Evolutionary conservation across 2,888 invertebrate species (phyloP).

Genomic region (Trissolcus japonicus): DNA sequence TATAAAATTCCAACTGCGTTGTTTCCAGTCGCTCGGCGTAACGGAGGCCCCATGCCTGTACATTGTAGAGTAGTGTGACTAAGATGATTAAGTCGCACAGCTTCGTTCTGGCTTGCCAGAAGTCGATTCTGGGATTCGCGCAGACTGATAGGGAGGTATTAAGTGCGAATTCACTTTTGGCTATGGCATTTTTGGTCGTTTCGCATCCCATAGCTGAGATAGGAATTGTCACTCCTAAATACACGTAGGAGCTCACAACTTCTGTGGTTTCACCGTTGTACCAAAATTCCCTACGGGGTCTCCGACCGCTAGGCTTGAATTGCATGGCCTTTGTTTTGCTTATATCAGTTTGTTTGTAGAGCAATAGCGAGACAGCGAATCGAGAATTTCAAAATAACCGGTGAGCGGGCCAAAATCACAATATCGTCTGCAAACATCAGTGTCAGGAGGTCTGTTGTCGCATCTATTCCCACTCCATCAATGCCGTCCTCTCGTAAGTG

Average conservation of each 20-base stretch:
- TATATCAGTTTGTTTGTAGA: not conserved
- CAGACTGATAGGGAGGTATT: not conserved
- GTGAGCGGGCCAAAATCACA: not conserved
- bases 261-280: not conserved
- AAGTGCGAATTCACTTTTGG: not conserved
- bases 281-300: not conserved
- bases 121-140: slow-evolving; percentile 1
- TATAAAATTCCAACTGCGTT: not conserved
- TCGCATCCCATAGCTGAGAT: not conserved
- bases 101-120: not conserved
- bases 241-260: not conserved
- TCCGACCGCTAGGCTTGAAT: slow-evolving; percentile 1
- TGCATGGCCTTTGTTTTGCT: not conserved
- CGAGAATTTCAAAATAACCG: not conserved
- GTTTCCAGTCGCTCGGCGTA: not conserved
- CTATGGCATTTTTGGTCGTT: not conserved
- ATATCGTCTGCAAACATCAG: not conserved
- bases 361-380: not conserved
- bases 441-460: not conserved
- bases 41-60: not conserved
- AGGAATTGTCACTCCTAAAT: slow-evolving; percentile 2
- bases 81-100: not conserved
- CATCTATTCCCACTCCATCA: not conserved
- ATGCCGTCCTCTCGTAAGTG: not conserved
- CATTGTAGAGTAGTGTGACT: not conserved